Base-by-base conservation (phyloP, 2,113 vertebrate species). In the Rhinichthys klamathensis region DNA sequence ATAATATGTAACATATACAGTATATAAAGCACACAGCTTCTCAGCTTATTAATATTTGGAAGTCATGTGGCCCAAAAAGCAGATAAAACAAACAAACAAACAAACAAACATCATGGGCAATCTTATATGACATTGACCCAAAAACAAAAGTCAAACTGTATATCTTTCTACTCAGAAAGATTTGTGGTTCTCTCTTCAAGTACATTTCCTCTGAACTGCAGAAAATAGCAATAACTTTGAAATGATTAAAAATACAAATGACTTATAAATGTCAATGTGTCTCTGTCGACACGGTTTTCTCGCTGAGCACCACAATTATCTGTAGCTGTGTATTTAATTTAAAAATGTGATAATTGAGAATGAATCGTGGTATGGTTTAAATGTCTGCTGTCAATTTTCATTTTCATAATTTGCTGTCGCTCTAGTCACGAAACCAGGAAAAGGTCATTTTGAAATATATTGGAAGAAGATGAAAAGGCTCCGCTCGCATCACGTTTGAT, bases 371-470 rank as follows among this genome's bases (percentile, higher is more conserved):
- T 18, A 72, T 49, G 27, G 49, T 83, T 30, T 35, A 82, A 82
- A 82, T 72, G 49, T 25, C 9, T 72, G 25, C 67, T 82, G 81
- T 41, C 67, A 27, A 3, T 82, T 83, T 56, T 83, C 12, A 72
- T 72, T 83, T 83, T 38, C 49, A 56, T 72, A 72, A 72, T 70
- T 38, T 72, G 49, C 67, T 2, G 49, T 38, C 10, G 46, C 72
- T 82, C 65, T 30, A 70, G 67, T 83, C 65, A 72, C 21, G 38
- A 72, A 72, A 72, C 5, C 49, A 83, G 30, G 30, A 30, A 72
- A 83, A 83, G 81, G 81, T 83, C 81, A 83, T 56, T 30, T 49
- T 58, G 30, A 35, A 72, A 58, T 72, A 41, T 58, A 72, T 56
- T 41, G 67, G 21, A 56, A 82, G 80, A 72, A 83, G 81, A 56